Conservation (phyloP, 2,113 vertebrate genomes). For the Mellivora capensis region DNA sequence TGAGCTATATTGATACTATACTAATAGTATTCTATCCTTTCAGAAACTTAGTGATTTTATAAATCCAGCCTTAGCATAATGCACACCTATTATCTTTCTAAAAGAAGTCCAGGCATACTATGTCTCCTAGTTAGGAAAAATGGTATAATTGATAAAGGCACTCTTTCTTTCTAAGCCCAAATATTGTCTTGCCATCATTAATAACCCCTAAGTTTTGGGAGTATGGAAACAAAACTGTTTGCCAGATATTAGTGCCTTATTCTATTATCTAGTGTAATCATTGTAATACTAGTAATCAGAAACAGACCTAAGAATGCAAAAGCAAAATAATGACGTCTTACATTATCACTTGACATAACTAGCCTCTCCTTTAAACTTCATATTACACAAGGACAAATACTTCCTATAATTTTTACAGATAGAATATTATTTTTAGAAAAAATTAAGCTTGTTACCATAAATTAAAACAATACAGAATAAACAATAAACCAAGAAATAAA, state of each 20-base stretch:
- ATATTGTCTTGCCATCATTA: background rate
- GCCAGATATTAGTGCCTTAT: background rate
- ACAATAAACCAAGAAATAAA: background rate
- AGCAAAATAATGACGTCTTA: background rate
- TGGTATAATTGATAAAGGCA: background rate
- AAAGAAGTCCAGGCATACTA: background rate
- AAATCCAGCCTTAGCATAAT: background rate
- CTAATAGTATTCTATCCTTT: background rate
- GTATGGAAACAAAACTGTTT: background rate
- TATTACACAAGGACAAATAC: background rate
- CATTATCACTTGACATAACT: background rate
- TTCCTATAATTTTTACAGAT: background rate
- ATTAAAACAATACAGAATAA: background rate
- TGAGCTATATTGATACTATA: background rate
- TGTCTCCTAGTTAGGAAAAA: background rate
- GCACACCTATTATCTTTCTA: background rate
- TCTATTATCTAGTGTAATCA: background rate
- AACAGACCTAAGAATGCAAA: background rate
- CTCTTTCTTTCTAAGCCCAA: background rate
- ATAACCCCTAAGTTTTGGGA: background rate
- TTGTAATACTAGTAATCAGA: background rate
- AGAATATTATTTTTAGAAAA: background rate
- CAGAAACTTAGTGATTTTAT: background rate
- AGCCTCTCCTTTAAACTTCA: background rate
- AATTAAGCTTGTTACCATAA: background rate